A percentile compares a stretch with the other conserved stretches of the same genome.
These are phyloP conservation scores for Aurelia aurita DNA, from an alignment of 30 jellyfish, hydroid and myxozoan species.

Conservation along the genomic window DNA sequence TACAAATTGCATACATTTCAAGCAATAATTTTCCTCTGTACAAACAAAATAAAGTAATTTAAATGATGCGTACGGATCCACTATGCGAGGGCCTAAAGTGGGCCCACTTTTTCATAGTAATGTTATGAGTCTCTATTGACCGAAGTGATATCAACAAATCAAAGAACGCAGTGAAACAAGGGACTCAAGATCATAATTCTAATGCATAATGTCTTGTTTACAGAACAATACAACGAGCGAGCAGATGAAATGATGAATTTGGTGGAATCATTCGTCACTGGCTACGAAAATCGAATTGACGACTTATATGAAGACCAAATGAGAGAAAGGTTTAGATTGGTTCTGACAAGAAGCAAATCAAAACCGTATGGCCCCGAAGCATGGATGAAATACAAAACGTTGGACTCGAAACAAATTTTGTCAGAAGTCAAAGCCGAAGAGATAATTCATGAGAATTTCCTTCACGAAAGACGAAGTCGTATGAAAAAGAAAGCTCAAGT, in stretches of 20 bases:
- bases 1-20: too few species aligned
- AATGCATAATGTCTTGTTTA: background rate
- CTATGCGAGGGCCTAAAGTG: too few species aligned
- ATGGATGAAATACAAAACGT: slow-evolving; percentile 23
- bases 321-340: slow-evolving; percentile 13
- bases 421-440: slow-evolving; percentile 28
- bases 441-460: slow-evolving; percentile 3
- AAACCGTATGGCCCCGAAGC: slow-evolving; percentile 45
- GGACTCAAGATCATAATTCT: too few species aligned
- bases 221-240: slow-evolving; percentile 4
- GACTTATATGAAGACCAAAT: slow-evolving; percentile 23
- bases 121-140: too few species aligned
- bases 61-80: too few species aligned
- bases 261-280: slow-evolving; percentile 1
- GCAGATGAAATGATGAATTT: slow-evolving; percentile 10
- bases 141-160: too few species aligned
- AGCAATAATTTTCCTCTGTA: too few species aligned
- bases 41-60: too few species aligned
- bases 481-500: background rate
- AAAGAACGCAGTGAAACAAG: too few species aligned
- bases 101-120: too few species aligned
- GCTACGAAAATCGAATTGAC: slow-evolving; percentile 3
- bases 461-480: background rate
- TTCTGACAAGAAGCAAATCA: slow-evolving; percentile 19
- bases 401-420: slow-evolving; percentile 10